Conservation (phyloP, 2,888 invertebrate genomes). For the Tinea pellionella region DNA sequence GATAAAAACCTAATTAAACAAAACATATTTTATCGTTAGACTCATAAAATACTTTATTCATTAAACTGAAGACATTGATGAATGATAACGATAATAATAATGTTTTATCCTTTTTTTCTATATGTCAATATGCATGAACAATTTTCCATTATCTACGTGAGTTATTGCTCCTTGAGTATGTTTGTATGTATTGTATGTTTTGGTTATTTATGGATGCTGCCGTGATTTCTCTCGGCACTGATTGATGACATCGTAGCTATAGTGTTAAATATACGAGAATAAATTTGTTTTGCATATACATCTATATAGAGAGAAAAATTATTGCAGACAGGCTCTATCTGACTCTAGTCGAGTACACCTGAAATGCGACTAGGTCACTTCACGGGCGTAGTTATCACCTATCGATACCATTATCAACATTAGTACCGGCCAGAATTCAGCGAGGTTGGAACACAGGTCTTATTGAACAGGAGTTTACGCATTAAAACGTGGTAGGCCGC, state of each 20-base stretch:
- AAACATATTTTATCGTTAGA: background rate
- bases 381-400: too few species aligned
- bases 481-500: too few species aligned
- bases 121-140: background rate
- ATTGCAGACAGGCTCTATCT: too few species aligned
- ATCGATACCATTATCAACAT: too few species aligned
- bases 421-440: too few species aligned
- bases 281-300: background rate
- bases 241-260: conserved; percentile 2
- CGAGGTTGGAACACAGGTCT: too few species aligned
- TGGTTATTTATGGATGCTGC: conserved; percentile 8
- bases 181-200: conserved; percentile 5
- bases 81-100: background rate
- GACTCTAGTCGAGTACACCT: too few species aligned
- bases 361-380: too few species aligned
- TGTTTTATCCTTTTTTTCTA: background rate
- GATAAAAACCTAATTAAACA: background rate
- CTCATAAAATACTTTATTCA: background rate
- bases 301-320: too few species aligned
- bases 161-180: conserved; percentile 7
- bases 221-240: background rate
- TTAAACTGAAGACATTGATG: background rate
- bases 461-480: too few species aligned
- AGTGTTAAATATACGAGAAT: background rate
- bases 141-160: conserved; percentile 1